Base-by-base conservation (phyloP, 2,797 vertebrate genomes). In the Anguilla pacifica region DNA sequence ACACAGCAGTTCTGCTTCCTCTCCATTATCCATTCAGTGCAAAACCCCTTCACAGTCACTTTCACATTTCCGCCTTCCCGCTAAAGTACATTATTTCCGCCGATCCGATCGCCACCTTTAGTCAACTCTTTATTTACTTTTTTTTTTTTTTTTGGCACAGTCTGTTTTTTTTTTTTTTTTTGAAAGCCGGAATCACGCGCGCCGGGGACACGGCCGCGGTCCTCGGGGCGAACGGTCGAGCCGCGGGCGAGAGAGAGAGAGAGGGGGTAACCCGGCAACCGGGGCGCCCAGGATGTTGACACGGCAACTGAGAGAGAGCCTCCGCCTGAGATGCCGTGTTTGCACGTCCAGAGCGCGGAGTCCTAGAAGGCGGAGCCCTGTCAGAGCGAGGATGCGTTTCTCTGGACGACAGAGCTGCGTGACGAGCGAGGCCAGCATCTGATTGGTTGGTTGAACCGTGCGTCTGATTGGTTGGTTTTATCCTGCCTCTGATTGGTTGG, bases 21-120 rank as follows among this genome's bases (percentile, higher is more conserved):
- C 86, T 90, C 90, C 86, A 88, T 88, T 39, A 91, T 90, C 89
- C 88, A 91, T n/a, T 87, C 82, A 89, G 90, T 87, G 92, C 89
- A 91, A 59, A 79, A 87, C 89, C 28, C 61, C 13, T 87, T 86
- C 81, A 81, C 86, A 55, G 90, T 92, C 94, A 93, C 90, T 92
- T 90, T 5, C 88, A 77, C 53, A 87, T 57, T 88, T 84, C 79
- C 61, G 79, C 85, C 57, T 55, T 91, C 90, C 91, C 79, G 51
- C 28, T 55, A 88, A 88, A 72, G 35, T 15, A 39, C 31, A 6
- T 2, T 3, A 25, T 6, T 43, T 79, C 74, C 31, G 39, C 74
- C 0, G 2, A 13, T 77, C 35, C 39, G 9, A 77, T 35, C 61
- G 39, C 55, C 86, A 88, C 85, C 82, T 43, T 89, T 70, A 22